These are phyloP conservation scores for Eupeodes luniger DNA, from an alignment of 2,888 invertebrate species.

Conservation along the genomic window DNA sequence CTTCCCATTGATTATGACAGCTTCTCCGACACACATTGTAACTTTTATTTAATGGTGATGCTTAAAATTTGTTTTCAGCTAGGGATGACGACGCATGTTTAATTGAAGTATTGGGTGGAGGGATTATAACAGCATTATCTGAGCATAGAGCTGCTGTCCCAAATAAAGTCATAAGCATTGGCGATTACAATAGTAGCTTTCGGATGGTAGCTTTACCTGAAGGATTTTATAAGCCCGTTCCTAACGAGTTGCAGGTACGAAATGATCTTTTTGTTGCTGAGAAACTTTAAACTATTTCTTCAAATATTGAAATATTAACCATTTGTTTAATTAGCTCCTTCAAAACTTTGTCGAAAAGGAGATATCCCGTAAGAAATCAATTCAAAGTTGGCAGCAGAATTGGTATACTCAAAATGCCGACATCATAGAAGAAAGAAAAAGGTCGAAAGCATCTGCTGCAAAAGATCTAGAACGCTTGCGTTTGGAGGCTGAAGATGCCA, in stretches of 20 bases:
- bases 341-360: conserved; percentile 85
- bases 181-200: conserved; percentile 88
- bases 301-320: no score
- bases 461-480: conserved; percentile 84
- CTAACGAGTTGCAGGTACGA: conserved; percentile 83
- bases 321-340: conserved; percentile 77
- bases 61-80: conserved; percentile 77
- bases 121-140: conserved; percentile 87
- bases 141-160: conserved; percentile 86
- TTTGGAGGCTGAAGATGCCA: conserved; percentile 80
- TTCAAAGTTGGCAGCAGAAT: conserved; percentile 86
- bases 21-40: no score
- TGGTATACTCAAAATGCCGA: conserved; percentile 85
- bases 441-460: conserved; percentile 84
- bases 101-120: conserved; percentile 88
- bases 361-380: conserved; percentile 80
- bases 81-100: conserved; percentile 86
- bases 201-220: conserved; percentile 87
- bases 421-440: conserved; percentile 82
- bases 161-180: conserved; percentile 88
- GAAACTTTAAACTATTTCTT: neutral
- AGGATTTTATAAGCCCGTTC: conserved; percentile 85
- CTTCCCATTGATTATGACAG: no score
- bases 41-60: neutral
- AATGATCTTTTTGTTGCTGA: neutral